Conservation (phyloP, 2,797 vertebrate genomes). For the Anguilla obscura region DNA sequence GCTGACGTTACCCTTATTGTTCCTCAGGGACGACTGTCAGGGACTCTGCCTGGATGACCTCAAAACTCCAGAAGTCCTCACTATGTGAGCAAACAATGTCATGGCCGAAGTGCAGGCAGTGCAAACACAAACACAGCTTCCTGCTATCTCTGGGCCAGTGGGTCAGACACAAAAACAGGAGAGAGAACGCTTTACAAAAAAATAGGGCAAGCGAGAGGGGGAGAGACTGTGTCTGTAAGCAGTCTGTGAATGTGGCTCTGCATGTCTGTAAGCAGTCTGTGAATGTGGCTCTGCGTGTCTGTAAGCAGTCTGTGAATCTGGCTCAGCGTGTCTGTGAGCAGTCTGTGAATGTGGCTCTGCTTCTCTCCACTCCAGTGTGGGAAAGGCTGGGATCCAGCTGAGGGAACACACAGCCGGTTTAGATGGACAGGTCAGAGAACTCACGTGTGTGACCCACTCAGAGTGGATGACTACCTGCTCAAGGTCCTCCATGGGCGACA, state of each 20-base stretch:
- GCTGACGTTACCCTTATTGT: neutral
- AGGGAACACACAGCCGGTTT: neutral
- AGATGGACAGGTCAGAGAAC: neutral
- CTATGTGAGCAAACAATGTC: neutral
- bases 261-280: neutral
- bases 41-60: neutral
- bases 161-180: neutral
- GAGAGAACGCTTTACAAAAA: neutral
- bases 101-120: neutral
- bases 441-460: neutral
- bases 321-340: neutral
- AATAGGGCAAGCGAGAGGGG: neutral
- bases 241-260: no score
- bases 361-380: neutral
- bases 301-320: no score
- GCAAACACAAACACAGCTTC: neutral
- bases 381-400: neutral
- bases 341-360: neutral
- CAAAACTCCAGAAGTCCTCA: neutral
- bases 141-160: neutral
- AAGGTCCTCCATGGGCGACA: neutral
- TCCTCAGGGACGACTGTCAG: neutral
- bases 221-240: conserved; percentile 1
- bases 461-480: neutral
- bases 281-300: neutral